Percentiles rank a stretch among this genome's conserved stretches.
phyloP scores from a whole-genome alignment of 2,113 vertebrate genomes.

The Hypanus sabinus region DNA sequence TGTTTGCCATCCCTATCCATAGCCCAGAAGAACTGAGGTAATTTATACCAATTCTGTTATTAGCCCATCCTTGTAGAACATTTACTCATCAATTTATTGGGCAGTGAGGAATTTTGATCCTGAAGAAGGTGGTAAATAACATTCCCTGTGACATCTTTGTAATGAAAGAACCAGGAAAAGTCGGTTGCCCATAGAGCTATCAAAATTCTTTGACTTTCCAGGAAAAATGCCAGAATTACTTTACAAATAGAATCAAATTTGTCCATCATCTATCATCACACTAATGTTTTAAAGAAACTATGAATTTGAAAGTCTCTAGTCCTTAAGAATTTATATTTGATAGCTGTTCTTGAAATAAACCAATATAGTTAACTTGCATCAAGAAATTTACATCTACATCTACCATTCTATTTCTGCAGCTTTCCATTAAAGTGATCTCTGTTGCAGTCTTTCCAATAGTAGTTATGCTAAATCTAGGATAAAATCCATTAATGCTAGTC shows the following conservation, averaged over 20 bases:
- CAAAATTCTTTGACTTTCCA: not conserved
- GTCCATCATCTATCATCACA: not conserved
- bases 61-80: not conserved
- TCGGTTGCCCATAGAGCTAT: not conserved
- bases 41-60: not conserved
- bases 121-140: not conserved
- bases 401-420: not conserved
- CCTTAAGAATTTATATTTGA: not conserved
- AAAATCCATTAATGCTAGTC: not conserved
- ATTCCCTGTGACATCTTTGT: not conserved
- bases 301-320: not conserved
- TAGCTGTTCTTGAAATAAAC: too few species aligned
- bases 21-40: not conserved
- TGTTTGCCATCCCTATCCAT: not conserved
- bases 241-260: not conserved
- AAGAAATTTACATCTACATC: not conserved
- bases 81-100: not conserved
- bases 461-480: not conserved
- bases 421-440: not conserved
- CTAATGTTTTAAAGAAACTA: not conserved
- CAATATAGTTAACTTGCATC: too few species aligned
- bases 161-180: not conserved
- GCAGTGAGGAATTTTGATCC: not conserved
- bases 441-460: not conserved
- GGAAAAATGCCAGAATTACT: not conserved